Conservation (phyloP, 2,888 invertebrate genomes). For the Oxycera nigricornis region DNA sequence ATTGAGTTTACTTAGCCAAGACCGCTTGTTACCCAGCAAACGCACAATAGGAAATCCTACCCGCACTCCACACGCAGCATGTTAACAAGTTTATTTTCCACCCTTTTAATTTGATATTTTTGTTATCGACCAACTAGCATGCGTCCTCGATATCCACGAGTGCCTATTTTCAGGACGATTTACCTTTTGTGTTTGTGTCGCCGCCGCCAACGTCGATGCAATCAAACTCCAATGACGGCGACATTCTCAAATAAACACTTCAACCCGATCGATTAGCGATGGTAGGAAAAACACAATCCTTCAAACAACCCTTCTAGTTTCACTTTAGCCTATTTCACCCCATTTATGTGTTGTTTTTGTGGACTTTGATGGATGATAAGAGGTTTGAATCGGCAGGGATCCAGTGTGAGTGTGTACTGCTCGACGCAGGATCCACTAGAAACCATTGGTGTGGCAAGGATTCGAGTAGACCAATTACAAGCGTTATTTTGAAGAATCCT, state of each 20-base stretch:
- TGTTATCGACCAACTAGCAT: slow-evolving; percentile 16
- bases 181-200: neutral
- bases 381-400: neutral
- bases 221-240: slow-evolving; percentile 17
- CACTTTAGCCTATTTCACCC: neutral
- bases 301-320: slow-evolving; percentile 18
- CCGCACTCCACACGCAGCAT: slow-evolving; percentile 1
- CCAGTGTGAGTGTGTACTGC: neutral
- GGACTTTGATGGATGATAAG: neutral
- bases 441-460: neutral
- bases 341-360: neutral
- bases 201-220: neutral
- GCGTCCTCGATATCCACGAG: neutral
- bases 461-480: too few species aligned
- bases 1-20: slow-evolving; percentile 11
- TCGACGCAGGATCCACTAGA: slow-evolving; percentile 14
- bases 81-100: slow-evolving; percentile 30
- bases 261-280: slow-evolving; percentile 32
- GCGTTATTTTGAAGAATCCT: neutral
- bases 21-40: neutral
- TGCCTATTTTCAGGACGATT: slow-evolving; percentile 9
- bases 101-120: slow-evolving; percentile 32
- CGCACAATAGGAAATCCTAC: neutral
- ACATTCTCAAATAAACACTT: slow-evolving; percentile 31
- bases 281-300: slow-evolving; percentile 7